phyloP scores from a whole-genome alignment of 2,888 invertebrate species.

The Eupithecia tripunctaria region DNA sequence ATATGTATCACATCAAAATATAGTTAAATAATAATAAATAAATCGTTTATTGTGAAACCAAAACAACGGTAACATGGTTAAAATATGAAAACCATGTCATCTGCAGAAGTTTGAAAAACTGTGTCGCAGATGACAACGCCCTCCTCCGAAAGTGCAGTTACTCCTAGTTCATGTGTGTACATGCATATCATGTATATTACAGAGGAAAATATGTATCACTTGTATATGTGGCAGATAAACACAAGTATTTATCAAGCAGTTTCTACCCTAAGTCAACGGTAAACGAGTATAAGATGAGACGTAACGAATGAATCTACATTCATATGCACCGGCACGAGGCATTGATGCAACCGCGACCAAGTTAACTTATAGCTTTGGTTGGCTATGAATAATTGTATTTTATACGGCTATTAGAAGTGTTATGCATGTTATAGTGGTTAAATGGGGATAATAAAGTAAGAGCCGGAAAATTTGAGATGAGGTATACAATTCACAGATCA shows the following conservation, averaged over 20 bases:
- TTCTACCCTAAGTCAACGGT: background rate
- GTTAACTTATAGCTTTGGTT: background rate
- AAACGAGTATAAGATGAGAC: background rate
- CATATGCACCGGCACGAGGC: slow-evolving; percentile 25
- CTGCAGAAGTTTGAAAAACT: too few species aligned
- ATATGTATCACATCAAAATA: too few species aligned
- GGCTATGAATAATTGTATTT: slow-evolving; percentile 23
- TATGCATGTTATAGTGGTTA: background rate
- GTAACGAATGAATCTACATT: slow-evolving; percentile 13
- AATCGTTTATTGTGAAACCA: too few species aligned
- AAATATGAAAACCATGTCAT: too few species aligned
- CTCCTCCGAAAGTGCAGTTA: too few species aligned
- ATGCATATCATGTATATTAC: too few species aligned
- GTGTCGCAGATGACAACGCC: too few species aligned
- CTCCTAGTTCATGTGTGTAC: too few species aligned
- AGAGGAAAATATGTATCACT: too few species aligned
- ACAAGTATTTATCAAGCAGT: too few species aligned
- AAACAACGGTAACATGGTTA: too few species aligned
- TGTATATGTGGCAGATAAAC: background rate
- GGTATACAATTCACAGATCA: background rate
- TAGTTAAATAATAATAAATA: too few species aligned
- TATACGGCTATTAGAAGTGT: slow-evolving; percentile 17
- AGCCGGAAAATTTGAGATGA: background rate
- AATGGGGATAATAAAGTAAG: background rate
- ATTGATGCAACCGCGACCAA: slow-evolving; percentile 20